phyloP scores from a whole-genome alignment of 2,888 invertebrate genomes.

The Acleris literana region DNA sequence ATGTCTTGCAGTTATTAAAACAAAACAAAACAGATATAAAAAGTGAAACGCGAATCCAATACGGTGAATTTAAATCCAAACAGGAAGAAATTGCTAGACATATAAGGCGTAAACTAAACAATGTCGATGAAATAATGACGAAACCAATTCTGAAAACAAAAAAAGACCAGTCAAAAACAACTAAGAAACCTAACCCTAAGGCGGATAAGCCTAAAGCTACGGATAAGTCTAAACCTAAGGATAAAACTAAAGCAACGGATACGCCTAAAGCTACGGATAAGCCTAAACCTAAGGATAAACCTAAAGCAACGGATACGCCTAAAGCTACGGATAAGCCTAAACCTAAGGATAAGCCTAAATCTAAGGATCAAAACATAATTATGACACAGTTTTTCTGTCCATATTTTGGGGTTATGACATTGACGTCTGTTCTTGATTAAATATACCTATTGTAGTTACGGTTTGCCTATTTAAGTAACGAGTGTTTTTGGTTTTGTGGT shows the following conservation, averaged over 20 bases:
- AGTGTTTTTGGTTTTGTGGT: too few relatives aligned
- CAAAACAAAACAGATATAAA: not conserved
- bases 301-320: too few relatives aligned
- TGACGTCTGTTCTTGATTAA: slow-evolving; percentile 46
- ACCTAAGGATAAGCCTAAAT: too few relatives aligned
- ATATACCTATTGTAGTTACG: not conserved
- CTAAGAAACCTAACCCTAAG: too few relatives aligned
- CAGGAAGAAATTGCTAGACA: not conserved
- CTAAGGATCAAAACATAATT: slow-evolving; percentile 39
- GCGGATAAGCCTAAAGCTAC: too few relatives aligned
- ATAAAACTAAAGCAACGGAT: too few relatives aligned
- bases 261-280: too few relatives aligned
- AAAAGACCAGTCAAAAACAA: too few relatives aligned
- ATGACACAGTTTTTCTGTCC: slow-evolving; percentile 66
- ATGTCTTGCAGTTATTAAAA: not conserved
- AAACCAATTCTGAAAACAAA: not conserved
- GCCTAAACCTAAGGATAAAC: too few relatives aligned
- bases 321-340: too few relatives aligned
- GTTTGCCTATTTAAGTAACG: too few relatives aligned
- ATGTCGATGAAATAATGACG: slow-evolving; percentile 4
- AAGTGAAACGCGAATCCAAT: not conserved
- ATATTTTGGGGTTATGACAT: slow-evolving; percentile 63
- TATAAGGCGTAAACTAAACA: not conserved
- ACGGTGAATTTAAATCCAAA: not conserved
- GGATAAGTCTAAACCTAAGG: too few relatives aligned